phyloP scores from a whole-genome alignment of 2,113 vertebrate species.

The Hemichromis elongatus region DNA sequence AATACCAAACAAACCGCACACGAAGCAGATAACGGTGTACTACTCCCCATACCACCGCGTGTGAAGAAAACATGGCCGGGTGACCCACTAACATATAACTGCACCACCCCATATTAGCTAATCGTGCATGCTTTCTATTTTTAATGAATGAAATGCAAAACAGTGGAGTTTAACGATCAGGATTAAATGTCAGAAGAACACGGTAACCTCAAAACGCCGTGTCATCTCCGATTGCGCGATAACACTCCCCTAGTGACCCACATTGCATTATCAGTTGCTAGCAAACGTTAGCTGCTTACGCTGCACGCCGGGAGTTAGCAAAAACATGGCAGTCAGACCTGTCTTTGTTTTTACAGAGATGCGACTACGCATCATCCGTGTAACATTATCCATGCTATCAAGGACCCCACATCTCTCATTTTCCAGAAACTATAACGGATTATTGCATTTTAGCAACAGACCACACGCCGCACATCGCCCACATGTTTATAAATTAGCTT shows the following conservation, averaged over 20 bases:
- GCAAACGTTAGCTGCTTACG: background rate
- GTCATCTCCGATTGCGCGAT: background rate
- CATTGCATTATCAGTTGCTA: slow-evolving; percentile 33
- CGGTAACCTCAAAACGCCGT: background rate
- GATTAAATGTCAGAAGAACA: background rate
- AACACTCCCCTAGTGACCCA: slow-evolving; percentile 41
- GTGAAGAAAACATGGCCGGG: slow-evolving; percentile 12
- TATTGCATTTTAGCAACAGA: background rate
- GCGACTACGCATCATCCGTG: background rate
- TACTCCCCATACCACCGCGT: background rate
- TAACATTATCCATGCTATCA: background rate
- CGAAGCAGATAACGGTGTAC: background rate
- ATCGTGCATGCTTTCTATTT: background rate
- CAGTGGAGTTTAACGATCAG: background rate
- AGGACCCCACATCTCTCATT: background rate
- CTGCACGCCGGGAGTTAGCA: background rate
- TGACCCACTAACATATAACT: slow-evolving; percentile 41
- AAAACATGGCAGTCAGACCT: background rate
- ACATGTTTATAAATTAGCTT: background rate
- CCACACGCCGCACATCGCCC: background rate
- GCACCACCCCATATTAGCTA: background rate
- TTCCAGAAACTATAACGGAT: background rate
- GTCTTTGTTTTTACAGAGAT: background rate
- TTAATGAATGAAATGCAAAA: background rate
- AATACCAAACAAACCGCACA: background rate